These are phyloP conservation scores for Hypomecis punctinalis DNA, from an alignment of 2,888 invertebrate species.

Conservation along the genomic window DNA sequence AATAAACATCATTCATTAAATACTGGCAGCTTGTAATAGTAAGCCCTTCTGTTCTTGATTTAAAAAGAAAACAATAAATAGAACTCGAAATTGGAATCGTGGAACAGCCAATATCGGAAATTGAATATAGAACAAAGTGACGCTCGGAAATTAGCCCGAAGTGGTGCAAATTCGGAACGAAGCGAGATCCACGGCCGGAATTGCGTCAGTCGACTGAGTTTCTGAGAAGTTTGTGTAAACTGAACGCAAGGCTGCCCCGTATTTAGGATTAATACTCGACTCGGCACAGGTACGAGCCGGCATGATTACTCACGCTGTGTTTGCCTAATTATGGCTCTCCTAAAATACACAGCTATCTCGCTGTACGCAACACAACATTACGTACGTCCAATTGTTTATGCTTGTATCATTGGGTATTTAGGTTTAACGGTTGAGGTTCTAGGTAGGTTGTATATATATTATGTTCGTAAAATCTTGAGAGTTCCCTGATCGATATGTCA, in stretches of 20 bases:
- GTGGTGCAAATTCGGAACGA: constrained; percentile 75
- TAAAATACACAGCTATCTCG: constrained; percentile 41
- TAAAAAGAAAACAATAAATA: constrained; percentile 54
- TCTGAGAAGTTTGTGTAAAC: constrained; percentile 78
- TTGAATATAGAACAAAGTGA: constrained; percentile 84
- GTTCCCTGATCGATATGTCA: constrained; percentile 41
- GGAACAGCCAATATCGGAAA: constrained; percentile 77
- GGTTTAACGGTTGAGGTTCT: constrained; percentile 1
- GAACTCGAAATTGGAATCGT: constrained; percentile 62
- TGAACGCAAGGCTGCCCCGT: constrained; percentile 64
- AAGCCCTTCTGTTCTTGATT: constrained; percentile 50
- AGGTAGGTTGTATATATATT: constrained; percentile 4
- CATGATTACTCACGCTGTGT: constrained; percentile 44
- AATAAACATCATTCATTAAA: constrained; percentile 58
- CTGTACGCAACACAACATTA: constrained; percentile 24
- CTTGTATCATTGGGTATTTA: constrained; percentile 5
- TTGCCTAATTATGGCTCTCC: constrained; percentile 50
- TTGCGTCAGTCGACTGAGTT: constrained; percentile 77
- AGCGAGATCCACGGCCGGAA: constrained; percentile 80
- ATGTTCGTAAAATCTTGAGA: constrained; percentile 19
- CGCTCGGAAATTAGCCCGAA: constrained; percentile 83
- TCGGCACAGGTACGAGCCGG: constrained; percentile 49
- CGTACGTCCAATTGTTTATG: constrained; percentile 20
- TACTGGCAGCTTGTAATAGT: constrained; percentile 49
- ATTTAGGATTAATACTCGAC: constrained; percentile 63